Conservation (phyloP, 2,888 invertebrate genomes). For the Eumacrocentrus americanus region DNA sequence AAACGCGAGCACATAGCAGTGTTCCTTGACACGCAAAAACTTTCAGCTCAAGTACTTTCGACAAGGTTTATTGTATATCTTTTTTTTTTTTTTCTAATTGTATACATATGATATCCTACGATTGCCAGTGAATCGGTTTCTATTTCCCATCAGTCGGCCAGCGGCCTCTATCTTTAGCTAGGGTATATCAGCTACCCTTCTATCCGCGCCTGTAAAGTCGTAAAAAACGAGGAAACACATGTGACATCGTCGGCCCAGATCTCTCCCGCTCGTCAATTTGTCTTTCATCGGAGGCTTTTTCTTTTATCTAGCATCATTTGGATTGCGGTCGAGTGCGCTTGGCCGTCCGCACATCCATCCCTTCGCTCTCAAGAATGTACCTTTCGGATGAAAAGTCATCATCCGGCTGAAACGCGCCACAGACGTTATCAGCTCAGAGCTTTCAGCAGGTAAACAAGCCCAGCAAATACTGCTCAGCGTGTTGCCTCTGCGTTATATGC, state of each 20-base stretch:
- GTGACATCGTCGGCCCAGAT: conserved; percentile 19
- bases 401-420: conserved; percentile 11
- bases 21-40: too few species aligned
- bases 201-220: too few species aligned
- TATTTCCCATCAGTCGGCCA: too few species aligned
- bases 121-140: too few species aligned
- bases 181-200: not conserved
- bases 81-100: too few species aligned
- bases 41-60: too few species aligned
- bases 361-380: not conserved
- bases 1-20: too few species aligned
- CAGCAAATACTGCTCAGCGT: conserved; percentile 9
- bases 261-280: conserved; percentile 19
- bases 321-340: conserved; percentile 15
- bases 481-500: not conserved
- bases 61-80: too few species aligned
- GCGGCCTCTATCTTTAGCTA: not conserved
- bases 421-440: conserved; percentile 14
- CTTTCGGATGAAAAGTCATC: conserved; percentile 17
- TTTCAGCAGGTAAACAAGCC: conserved; percentile 16
- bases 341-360: not conserved
- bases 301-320: conserved; percentile 15
- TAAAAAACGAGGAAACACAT: not conserved
- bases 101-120: too few species aligned
- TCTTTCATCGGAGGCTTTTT: conserved; percentile 16